These are phyloP conservation scores for Lepus timidus DNA, from an alignment of 2,113 vertebrate species.

Conservation along the genomic window DNA sequence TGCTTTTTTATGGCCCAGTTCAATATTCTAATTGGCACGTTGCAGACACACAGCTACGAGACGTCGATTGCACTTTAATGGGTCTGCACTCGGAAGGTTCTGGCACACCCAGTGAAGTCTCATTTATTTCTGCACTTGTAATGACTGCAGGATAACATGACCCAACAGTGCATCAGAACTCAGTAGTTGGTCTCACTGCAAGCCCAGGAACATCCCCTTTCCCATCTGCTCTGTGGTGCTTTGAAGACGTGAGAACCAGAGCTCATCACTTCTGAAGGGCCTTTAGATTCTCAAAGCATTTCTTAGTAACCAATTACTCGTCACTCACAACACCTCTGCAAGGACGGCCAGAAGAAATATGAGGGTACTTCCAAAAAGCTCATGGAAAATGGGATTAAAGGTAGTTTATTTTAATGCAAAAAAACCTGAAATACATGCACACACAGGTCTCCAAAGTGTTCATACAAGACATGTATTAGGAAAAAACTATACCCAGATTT, in stretches of 20 bases:
- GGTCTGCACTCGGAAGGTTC: conserved; percentile 30
- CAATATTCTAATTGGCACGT: conserved; percentile 80
- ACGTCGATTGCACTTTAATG: conserved; percentile 76
- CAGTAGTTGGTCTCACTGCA: not conserved
- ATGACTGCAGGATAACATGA: not conserved
- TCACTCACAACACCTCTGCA: not conserved
- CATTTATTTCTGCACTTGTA: conserved; percentile 59
- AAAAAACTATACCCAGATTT: no score
- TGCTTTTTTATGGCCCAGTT: conserved; percentile 77
- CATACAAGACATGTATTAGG: no score
- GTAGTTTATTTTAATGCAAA: no score
- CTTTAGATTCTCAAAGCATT: conserved; percentile 24
- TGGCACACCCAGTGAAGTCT: conserved; percentile 73
- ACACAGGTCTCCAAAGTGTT: no score
- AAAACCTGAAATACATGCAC: no score
- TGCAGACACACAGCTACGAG: conserved; percentile 70
- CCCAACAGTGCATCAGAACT: conserved; percentile 56
- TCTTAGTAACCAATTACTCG: not conserved
- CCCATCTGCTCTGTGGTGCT: conserved; percentile 37
- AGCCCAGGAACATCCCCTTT: not conserved
- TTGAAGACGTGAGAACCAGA: not conserved
- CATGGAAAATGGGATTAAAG: no score
- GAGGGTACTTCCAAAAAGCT: no score
- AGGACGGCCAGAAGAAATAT: not conserved
- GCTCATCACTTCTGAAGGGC: not conserved